Base-by-base conservation (phyloP, 2,888 invertebrate genomes). In the Thera britannica region DNA sequence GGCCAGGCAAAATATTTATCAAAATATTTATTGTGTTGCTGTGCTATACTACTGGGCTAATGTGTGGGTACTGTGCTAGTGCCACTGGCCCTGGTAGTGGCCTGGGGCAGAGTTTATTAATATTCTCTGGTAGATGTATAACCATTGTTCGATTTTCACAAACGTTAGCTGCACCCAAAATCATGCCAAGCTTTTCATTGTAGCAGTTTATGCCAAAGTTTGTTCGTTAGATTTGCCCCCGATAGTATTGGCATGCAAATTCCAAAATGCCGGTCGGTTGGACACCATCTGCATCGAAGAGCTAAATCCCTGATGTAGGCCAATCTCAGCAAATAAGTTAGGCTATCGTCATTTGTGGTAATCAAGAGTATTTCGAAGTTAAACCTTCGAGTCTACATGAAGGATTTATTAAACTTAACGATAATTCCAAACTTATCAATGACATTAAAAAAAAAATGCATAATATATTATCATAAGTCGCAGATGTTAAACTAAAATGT, bases 191-290 rank as follows among this genome's bases (percentile, higher is more conserved):
- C 67, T 68, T 74, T 77, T 75, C 75, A 76, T 72, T 77, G 76
- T 67, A 78, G 74, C 75, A 76, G 77, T 80, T 80, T 81, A 79
- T 73, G 65, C 77, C 75, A 83, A 87, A 88, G 79, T 87, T 88
- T 82, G 80, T 81, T 79, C 78, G 83, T 82, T 83, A 85, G 78
- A 83, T 82, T 83, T 71, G 72, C 71, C 74, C 79, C 80, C 77
- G 81, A 82, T 85, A 84, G 80, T 83, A 86, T 84, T 83, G 85
- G 83, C 77, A 88, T 90, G 88, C 87, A 89, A 90, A 90, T 89
- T 83, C 75, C 82, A 83, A 85, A 88, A 88, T 85, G 79, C 83
- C 79, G 79, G 76, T 75, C 76, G 75, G 74, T 73, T 75, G 82
- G 83, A 80, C 82, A 78, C 79, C 79, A 78, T 81, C 82, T 80